A percentile compares a stretch with the other conserved stretches of the same genome.
phyloP scores from a whole-genome alignment of 2,888 invertebrate species.

The Drosophila recens region DNA sequence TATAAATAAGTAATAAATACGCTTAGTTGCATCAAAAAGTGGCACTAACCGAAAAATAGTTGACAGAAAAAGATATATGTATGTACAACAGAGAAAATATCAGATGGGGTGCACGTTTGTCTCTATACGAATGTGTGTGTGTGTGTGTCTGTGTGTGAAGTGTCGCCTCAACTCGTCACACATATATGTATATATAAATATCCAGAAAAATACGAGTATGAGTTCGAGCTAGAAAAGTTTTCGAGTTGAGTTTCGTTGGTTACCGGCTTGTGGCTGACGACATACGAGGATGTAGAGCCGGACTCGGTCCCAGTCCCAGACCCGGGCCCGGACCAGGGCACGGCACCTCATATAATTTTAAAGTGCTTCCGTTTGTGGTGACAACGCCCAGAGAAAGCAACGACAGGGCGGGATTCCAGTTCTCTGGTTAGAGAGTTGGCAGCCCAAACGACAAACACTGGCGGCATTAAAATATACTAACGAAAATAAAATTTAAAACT shows the following conservation, averaged over 20 bases:
- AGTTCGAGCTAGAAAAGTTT: slow-evolving; percentile 60
- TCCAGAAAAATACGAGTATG: slow-evolving; percentile 3
- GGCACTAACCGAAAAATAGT: slow-evolving; percentile 78
- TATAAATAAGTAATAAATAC: slow-evolving; percentile 80
- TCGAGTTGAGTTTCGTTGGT: slow-evolving; percentile 79
- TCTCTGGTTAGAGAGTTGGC: slow-evolving; percentile 45
- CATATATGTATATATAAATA: slow-evolving; percentile 22
- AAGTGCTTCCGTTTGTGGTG: slow-evolving; percentile 80
- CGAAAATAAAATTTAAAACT: slow-evolving; percentile 73
- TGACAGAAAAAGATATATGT: slow-evolving; percentile 43
- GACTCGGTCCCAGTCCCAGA: slow-evolving; percentile 4
- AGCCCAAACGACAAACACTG: slow-evolving; percentile 71
- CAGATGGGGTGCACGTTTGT: slow-evolving; percentile 52
- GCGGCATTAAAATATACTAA: slow-evolving; percentile 63
- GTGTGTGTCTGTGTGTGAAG: slow-evolving; percentile 34
- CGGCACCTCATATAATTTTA: slow-evolving; percentile 77
- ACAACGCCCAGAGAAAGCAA: slow-evolving; percentile 49
- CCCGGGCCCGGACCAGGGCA: not conserved
- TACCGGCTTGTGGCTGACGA: slow-evolving; percentile 78
- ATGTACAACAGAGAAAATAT: slow-evolving; percentile 46
- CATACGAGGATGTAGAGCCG: slow-evolving; percentile 50
- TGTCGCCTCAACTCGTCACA: slow-evolving; percentile 51
- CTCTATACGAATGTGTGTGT: slow-evolving; percentile 2
- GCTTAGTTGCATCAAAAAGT: slow-evolving; percentile 80
- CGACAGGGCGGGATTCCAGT: slow-evolving; percentile 25